Base-by-base conservation (phyloP, 2,113 vertebrate species). In the Phalacrocorax brasilianus region DNA sequence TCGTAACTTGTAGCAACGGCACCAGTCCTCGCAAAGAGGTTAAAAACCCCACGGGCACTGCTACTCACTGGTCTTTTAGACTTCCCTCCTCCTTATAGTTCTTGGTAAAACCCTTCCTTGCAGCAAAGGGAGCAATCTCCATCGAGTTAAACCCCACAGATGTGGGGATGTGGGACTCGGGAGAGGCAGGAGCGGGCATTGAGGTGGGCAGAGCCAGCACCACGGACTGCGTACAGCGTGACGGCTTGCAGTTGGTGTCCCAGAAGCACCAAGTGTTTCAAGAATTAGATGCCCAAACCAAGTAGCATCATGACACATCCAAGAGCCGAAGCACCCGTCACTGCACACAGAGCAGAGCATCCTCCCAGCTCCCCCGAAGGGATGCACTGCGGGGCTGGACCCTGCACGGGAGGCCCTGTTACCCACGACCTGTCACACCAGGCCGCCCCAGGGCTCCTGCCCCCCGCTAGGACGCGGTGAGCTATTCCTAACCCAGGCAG, bases 271-370 rank as follows among this genome's bases (percentile, higher is more conserved):
- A 22, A 11, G 5, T 12, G 5, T 24, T 89, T 76, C 84, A 86
- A 47, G 67, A 82, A 88, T 33, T 19, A 58, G 14, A 56, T 40
- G 30, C 11, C n/a, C 35, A 88, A 85, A 86, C 28, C 28, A n/a
- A 83, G 47, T 2, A 63, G 26, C 45, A 74, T 6, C 40, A 6
- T 13, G 22, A 32, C 35, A 47, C 18, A 21, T 4, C 22, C 68
- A 49, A 47, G 35, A 58, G 21, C 30, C 0, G 0, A 72, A 27
- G 12, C 2, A 5, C 13, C 16, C 2, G 0, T 3, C 9, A 4
- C 71, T 15, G 20, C 27, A n/a, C 22, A n/a, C 1, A 12, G 66
- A 74, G 68, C 49, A 76, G 10, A 91, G 35, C 65, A 84, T 52
- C 59, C 53, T 77, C 49, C 85, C 26, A 21, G 33, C 27, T 70